Evolutionary conservation across 2,888 invertebrate genomes (phyloP), one percentile per base, ranked within the genome.

Genomic region (Drosophila prolongata): DNA sequence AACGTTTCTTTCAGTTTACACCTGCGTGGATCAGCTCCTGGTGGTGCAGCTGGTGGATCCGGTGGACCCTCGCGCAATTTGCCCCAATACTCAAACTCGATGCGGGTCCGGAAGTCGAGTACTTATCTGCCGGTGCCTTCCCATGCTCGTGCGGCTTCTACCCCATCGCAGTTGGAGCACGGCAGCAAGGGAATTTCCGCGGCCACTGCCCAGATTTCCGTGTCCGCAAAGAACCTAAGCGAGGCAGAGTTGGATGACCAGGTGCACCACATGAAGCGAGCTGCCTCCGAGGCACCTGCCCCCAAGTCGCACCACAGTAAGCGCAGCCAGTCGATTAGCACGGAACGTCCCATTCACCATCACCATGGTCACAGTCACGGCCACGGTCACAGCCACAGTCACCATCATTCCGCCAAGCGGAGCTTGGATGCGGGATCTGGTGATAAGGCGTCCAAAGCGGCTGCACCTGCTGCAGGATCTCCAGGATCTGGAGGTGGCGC

Each of bases 121-220:
- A 90, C 89, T 8, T 88, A 89, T 59, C 77, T 92, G 65, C 92
- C 92, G 34, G 89, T 92, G 57, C 92, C 92, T 42, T 82, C 90
- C 11, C 92, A 92, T 77, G 81, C 91, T 13, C 87, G 92, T 54
- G 92, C 92, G 16, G 92, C 92, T 6, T 92, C 92, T 49, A 92
- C 92, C 54, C 92, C 92, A 44, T 92, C 92, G 27, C 92, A 92
- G 81, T 90, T 92, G 13, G 92, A 92, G 75, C 92, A 91, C 75
- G 76, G 87, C 16, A 79, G 65, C 58, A 76, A 79, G 54, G 55
- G 58, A 58, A 56, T 76, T n/a, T 19, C 64, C 5, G 16, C 74
- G 55, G 58, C 61, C 24, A 43, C 61, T 11, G 70, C 52, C 44
- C 64, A 75, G 30, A 65, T 74, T 38, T 78, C 79, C 30, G 72